A percentile compares a stretch with the other conserved stretches of the same genome.
Evolutionary conservation across 2,113 vertebrate species (phyloP).

Genomic region (Cariama cristata): DNA sequence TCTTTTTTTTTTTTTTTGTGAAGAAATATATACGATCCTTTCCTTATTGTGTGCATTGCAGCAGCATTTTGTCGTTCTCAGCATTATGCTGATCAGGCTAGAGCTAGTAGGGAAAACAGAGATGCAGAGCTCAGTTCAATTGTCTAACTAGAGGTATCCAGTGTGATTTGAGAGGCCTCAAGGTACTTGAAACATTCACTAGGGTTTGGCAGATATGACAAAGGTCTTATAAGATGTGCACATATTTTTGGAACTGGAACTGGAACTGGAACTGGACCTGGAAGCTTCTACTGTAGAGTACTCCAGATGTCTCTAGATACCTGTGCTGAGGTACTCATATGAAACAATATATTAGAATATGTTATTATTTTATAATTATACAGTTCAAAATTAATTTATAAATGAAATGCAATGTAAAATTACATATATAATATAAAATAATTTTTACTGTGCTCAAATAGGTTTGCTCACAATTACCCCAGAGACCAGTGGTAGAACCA

Average conservation of each 20-base stretch:
- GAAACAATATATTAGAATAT: not conserved
- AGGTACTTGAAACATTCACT: not conserved
- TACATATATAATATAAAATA: not conserved
- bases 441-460: not conserved
- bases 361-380: not conserved
- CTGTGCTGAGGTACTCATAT: not conserved
- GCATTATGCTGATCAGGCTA: not conserved
- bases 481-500: not conserved
- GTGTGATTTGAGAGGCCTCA: not conserved
- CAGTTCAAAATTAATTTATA: not conserved
- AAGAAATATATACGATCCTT: not conserved
- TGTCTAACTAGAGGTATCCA: not conserved
- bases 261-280: not conserved
- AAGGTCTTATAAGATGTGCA: not conserved
- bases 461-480: rapidly evolving
- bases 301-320: not conserved
- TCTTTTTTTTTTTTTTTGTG: not conserved
- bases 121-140: not conserved
- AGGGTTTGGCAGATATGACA: not conserved
- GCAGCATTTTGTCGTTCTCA: not conserved
- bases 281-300: not conserved
- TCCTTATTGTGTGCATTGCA: not conserved
- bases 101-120: not conserved
- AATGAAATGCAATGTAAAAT: not conserved
- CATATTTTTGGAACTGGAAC: not conserved